phyloP scores from a whole-genome alignment of 2,113 vertebrate species.

The Desmodus rotundus region DNA sequence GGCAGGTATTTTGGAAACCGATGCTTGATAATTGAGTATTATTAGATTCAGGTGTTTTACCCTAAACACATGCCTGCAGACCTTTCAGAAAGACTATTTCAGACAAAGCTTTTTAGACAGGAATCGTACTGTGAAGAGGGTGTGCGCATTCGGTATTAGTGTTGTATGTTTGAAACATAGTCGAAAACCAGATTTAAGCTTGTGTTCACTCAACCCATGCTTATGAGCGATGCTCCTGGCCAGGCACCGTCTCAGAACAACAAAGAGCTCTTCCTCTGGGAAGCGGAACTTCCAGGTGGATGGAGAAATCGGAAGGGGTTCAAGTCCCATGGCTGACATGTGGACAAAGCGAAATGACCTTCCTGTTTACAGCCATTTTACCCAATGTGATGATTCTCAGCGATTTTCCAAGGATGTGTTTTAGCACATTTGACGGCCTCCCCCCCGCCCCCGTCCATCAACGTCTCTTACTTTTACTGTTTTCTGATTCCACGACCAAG shows the following conservation, averaged over 20 bases:
- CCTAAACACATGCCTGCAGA: neutral
- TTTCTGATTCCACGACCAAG: neutral
- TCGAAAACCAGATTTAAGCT: neutral
- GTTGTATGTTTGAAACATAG: neutral
- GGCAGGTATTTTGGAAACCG: slow-evolving; percentile 70
- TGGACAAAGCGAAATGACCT: neutral
- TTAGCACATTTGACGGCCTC: neutral
- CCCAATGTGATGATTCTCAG: neutral
- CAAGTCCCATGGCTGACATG: neutral
- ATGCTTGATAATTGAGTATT: neutral
- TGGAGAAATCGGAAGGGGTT: neutral
- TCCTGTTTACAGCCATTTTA: neutral
- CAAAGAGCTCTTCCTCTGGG: neutral
- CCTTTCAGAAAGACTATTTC: slow-evolving; percentile 1
- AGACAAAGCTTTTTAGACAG: neutral
- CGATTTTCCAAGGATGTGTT: neutral
- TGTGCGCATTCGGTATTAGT: accelerated
- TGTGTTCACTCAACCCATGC: no score
- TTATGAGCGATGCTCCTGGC: no score
- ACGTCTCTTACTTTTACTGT: neutral
- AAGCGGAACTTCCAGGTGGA: neutral
- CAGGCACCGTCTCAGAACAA: neutral
- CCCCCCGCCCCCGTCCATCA: no score
- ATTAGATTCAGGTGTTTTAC: slow-evolving; percentile 40
- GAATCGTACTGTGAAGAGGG: neutral